A percentile compares a stretch with the other conserved stretches of the same genome.
phyloP scores from a whole-genome alignment of 2,797 vertebrate genomes.

The Prunella strophiata region DNA sequence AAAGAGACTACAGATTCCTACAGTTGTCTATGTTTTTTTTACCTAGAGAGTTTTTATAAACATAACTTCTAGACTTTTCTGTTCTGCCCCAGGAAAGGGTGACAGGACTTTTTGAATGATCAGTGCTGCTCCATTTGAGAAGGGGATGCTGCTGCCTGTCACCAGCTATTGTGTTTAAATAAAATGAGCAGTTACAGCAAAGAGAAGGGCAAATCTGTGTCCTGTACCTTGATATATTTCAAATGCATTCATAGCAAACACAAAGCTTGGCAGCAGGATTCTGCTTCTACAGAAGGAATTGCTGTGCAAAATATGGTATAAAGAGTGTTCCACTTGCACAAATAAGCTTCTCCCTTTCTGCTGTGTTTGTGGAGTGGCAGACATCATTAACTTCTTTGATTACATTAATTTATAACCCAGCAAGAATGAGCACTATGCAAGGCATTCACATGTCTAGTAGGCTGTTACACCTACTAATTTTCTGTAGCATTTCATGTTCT shows the following conservation, averaged over 20 bases:
- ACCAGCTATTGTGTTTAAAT: background rate
- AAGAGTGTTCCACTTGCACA: background rate
- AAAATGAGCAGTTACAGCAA: background rate
- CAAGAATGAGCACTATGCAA: conserved; percentile 21
- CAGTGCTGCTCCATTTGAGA: background rate
- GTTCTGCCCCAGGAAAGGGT: background rate
- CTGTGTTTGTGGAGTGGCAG: conserved; percentile 15
- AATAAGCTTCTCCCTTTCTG: conserved; percentile 24
- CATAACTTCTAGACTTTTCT: background rate
- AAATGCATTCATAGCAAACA: background rate
- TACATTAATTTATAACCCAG: conserved; percentile 50
- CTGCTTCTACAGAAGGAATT: background rate
- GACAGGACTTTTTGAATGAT: background rate
- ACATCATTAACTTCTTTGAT: conserved; percentile 25
- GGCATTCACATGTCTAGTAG: conserved; percentile 34
- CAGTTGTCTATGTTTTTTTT: background rate
- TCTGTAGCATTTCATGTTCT: conserved; percentile 29
- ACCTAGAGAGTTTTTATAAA: background rate
- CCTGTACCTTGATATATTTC: background rate
- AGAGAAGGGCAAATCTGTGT: background rate
- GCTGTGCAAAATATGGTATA: background rate
- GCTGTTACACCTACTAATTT: conserved; percentile 50
- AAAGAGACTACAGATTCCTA: background rate
- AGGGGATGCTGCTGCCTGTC: background rate
- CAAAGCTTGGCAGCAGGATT: background rate